Base-by-base conservation (phyloP, 2,797 vertebrate genomes). In the Scomberomorus guttatus region DNA sequence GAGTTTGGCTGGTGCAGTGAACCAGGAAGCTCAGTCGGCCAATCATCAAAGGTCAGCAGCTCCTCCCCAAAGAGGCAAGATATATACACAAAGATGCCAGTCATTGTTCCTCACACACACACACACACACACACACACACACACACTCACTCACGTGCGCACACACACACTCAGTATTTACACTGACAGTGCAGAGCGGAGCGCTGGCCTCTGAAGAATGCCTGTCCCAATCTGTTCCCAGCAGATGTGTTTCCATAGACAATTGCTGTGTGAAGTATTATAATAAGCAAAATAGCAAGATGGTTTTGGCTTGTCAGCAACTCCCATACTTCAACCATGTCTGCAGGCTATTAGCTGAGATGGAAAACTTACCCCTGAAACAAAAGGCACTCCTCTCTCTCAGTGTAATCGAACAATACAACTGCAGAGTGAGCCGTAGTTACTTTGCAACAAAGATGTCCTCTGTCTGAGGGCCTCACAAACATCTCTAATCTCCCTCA, bases 231-330 rank as follows among this genome's bases (percentile, higher is more conserved):
- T 94, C 94, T 94, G 91, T 91, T 94, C 89, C 85, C 90, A 87
- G 90, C 94, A 95, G 92, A 95, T 94, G 94, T 85, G 88, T 89
- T 92, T 91, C 90, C 79, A 74, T 82, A 94, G 93, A 95, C 94
- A 93, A 92, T 93, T 88, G 88, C 85, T 80, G 89, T 90, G 90
- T 92, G 92, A 95, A 95, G 91, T 93, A 93, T 93, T 89, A 90
- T 92, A 94, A 93, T 90, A 94, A 94, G 94, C 91, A 92, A 91
- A 91, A 83, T 82, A 81, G 89, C 82, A 73, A 79, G 83, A 86
- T 87, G 88, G 75, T 91, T 94, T 92, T 90, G 85, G 89, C 89
- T 86, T 71, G 91, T 92, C 94, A 94, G 94, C 93, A 94, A 78
- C 74, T 89, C 86, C 65, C 77, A 83, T 86, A 88, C 90, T 88